Evolutionary conservation across 2,888 invertebrate species (phyloP).

Genomic region (Rosalia funebris): DNA sequence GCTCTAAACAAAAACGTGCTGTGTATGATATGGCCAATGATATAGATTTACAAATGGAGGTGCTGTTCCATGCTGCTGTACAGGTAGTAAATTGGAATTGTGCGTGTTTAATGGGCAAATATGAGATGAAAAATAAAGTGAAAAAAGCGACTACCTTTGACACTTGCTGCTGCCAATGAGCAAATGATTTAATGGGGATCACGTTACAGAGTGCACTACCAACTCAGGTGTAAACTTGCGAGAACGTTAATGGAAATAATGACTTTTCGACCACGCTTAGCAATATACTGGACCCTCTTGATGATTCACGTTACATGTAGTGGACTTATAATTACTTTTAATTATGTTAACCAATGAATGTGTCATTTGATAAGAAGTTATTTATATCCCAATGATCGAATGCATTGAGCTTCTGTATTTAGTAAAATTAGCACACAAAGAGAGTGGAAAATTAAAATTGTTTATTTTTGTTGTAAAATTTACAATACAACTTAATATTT

Average conservation of each 20-base stretch:
- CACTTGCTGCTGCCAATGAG: constrained; percentile 1
- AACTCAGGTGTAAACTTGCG: constrained; percentile 11
- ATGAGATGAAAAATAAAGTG: constrained; percentile 3
- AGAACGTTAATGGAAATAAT: constrained; percentile 8
- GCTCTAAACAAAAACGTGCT: constrained; percentile 32
- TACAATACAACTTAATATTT: constrained; percentile 18
- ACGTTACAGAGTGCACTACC: background rate
- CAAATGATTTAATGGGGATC: background rate
- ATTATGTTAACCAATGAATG: constrained; percentile 38
- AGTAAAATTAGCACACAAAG: constrained; percentile 48
- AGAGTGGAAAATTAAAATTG: constrained; percentile 35
- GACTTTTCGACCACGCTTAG: background rate
- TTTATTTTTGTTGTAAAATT: constrained; percentile 21
- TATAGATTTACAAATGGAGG: constrained; percentile 24
- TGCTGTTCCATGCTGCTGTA: constrained; percentile 40
- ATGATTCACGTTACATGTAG: constrained; percentile 33
- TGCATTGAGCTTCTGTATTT: constrained; percentile 33
- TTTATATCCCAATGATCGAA: constrained; percentile 36
- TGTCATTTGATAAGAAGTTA: constrained; percentile 40
- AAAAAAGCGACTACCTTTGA: constrained; percentile 14
- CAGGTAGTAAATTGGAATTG: constrained; percentile 34
- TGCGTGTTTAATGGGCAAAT: constrained; percentile 32
- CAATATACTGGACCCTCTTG: constrained; percentile 21
- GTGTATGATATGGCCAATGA: constrained; percentile 16
- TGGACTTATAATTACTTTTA: constrained; percentile 30